A percentile compares a stretch with the other conserved stretches of the same genome.
Conservation (phyloP, 2,888 invertebrate species). For the Pollenia amentaria region DNA sequence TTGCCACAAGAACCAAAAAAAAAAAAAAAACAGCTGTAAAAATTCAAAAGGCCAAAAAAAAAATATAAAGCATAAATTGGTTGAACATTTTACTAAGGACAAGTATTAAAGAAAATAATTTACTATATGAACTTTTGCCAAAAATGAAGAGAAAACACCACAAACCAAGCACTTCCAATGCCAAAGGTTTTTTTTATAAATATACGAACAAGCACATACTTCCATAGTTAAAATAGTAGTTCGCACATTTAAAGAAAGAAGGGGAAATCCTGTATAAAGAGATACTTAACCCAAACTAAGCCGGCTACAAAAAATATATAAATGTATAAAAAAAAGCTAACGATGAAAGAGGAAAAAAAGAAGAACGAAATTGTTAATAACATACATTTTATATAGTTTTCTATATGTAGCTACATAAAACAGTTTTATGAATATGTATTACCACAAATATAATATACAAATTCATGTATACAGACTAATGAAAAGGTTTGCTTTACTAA, state of each 20-base stretch:
- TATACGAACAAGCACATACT: no score
- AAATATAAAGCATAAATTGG: conserved; percentile 54
- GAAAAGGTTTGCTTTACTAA: conserved; percentile 25
- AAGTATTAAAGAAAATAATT: conserved; percentile 47
- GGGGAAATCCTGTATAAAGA: conserved; percentile 26
- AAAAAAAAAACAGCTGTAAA: background rate
- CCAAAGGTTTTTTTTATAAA: background rate
- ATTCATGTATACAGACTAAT: conserved; percentile 10
- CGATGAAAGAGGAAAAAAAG: background rate
- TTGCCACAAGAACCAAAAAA: conserved; percentile 36
- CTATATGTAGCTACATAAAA: background rate
- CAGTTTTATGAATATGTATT: conserved; percentile 9
- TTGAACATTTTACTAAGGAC: conserved; percentile 45
- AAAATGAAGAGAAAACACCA: conserved; percentile 8
- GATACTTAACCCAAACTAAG: background rate
- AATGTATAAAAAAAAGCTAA: background rate
- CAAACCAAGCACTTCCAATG: conserved; percentile 19
- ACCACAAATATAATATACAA: background rate
- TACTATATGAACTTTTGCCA: conserved; percentile 53
- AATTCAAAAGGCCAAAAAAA: conserved; percentile 25
- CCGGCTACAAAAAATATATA: background rate
- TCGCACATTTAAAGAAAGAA: background rate
- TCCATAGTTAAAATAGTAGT: background rate
- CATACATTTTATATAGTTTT: conserved; percentile 11
- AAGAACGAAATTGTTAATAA: conserved; percentile 57